Percentiles rank a stretch among this genome's conserved stretches.
phyloP scores from a whole-genome alignment of 2,888 invertebrate species.

The Eupithecia pulchellata region DNA sequence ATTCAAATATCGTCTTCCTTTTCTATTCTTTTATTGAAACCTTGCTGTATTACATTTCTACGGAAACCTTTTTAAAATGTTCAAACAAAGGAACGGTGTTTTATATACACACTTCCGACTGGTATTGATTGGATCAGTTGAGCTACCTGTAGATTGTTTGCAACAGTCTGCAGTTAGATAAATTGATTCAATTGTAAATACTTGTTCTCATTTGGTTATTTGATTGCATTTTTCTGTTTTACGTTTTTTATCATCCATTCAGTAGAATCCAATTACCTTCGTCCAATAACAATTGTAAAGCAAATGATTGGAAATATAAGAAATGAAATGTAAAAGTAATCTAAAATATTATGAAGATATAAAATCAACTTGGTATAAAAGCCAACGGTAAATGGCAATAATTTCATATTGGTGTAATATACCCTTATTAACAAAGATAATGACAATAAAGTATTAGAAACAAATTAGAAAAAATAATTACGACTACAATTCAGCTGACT shows the following conservation, averaged over 20 bases:
- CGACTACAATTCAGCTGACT: too few species aligned
- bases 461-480: too few species aligned
- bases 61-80: neutral
- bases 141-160: too few species aligned
- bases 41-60: neutral
- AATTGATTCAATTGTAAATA: too few species aligned
- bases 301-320: neutral
- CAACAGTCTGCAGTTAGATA: too few species aligned
- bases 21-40: neutral
- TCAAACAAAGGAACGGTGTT: neutral
- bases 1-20: neutral
- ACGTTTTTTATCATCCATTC: neutral
- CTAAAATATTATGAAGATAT: neutral
- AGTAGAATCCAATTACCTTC: neutral
- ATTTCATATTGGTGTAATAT: too few species aligned
- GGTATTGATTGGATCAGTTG: too few species aligned
- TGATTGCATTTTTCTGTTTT: too few species aligned
- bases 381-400: neutral
- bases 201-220: too few species aligned
- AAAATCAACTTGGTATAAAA: neutral
- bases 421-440: too few species aligned
- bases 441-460: too few species aligned
- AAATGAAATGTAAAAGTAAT: neutral
- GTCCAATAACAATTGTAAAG: neutral
- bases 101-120: too few species aligned